These are phyloP conservation scores for Perizoma flavofasciatum DNA, from an alignment of 2,888 invertebrate species.

Conservation along the genomic window DNA sequence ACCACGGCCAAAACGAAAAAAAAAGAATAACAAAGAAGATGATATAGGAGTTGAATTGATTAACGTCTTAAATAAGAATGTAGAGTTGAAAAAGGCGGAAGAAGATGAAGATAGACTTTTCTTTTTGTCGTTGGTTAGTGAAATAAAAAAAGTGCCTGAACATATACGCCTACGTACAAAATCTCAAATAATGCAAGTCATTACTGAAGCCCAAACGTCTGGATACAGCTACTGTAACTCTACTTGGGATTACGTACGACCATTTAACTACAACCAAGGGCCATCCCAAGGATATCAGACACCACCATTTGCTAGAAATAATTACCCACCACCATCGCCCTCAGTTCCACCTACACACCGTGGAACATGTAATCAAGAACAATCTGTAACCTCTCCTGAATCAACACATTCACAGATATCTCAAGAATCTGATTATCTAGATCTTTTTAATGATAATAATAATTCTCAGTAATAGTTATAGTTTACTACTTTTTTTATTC, in stretches of 20 bases:
- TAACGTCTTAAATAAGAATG: constrained; percentile 30
- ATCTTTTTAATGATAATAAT: constrained; percentile 30
- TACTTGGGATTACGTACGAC: constrained; percentile 30
- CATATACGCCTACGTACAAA: constrained; percentile 36
- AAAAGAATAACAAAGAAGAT: constrained; percentile 19
- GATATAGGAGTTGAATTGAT: constrained; percentile 29
- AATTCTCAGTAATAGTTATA: constrained; percentile 27
- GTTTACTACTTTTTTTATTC: constrained; percentile 23
- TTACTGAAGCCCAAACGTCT: constrained; percentile 36
- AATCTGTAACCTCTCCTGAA: constrained; percentile 29
- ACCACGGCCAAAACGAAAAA: no score
- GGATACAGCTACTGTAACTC: constrained; percentile 27
- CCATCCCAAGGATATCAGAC: constrained; percentile 34
- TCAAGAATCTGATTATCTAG: constrained; percentile 27
- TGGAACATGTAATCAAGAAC: constrained; percentile 31
- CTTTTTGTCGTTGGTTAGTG: constrained; percentile 34
- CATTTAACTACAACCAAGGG: constrained; percentile 33
- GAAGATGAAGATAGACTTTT: constrained; percentile 23
- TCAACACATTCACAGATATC: constrained; percentile 31
- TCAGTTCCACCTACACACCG: constrained; percentile 29
- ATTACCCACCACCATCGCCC: constrained; percentile 31
- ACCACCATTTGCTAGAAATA: constrained; percentile 34
- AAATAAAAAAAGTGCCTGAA: constrained; percentile 33
- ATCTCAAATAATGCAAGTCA: constrained; percentile 36
- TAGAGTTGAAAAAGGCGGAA: constrained; percentile 26